These are phyloP conservation scores for Eulimnadia texana DNA, from an alignment of 1,140 invertebrate species.

Conservation along the genomic window DNA sequence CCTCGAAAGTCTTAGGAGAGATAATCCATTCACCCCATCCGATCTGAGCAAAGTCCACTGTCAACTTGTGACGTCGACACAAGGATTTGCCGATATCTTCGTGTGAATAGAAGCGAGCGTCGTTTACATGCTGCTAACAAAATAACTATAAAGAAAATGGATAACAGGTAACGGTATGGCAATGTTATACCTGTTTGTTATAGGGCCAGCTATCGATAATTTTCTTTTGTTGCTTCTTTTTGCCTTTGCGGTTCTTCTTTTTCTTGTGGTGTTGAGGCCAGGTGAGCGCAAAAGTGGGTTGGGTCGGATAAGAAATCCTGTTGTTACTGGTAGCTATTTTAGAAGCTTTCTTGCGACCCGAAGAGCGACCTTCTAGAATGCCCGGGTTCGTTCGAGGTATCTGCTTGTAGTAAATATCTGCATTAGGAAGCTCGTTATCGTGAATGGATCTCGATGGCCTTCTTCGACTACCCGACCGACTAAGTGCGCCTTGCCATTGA, in stretches of 20 bases:
- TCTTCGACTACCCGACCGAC: background rate
- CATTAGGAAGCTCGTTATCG: slow-evolving; percentile 12
- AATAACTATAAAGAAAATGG: background rate
- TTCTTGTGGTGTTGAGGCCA: slow-evolving; percentile 8
- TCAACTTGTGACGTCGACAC: slow-evolving; percentile 34
- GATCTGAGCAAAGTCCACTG: slow-evolving; percentile 44
- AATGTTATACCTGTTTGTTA: slow-evolving; percentile 12
- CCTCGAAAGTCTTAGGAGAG: slow-evolving; percentile 46
- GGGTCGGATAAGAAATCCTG: background rate
- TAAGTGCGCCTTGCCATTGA: too few species aligned
- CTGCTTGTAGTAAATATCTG: slow-evolving; percentile 1
- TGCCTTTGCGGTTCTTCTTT: slow-evolving; percentile 2
- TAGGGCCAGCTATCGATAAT: slow-evolving; percentile 13
- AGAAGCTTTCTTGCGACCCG: slow-evolving; percentile 3
- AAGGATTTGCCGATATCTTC: slow-evolving; percentile 12
- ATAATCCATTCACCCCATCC: slow-evolving; percentile 47
- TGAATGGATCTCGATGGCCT: slow-evolving; percentile 6
- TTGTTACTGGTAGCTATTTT: background rate
- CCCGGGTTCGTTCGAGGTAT: slow-evolving; percentile 11
- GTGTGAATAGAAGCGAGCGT: slow-evolving; percentile 6
- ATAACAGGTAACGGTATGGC: background rate
- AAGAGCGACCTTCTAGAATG: slow-evolving; percentile 9
- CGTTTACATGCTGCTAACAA: slow-evolving; percentile 13
- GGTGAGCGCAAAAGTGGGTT: background rate
- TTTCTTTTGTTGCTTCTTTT: slow-evolving; percentile 9